Base-by-base conservation (phyloP, 2,113 vertebrate genomes). In the Aplodontia rufa region DNA sequence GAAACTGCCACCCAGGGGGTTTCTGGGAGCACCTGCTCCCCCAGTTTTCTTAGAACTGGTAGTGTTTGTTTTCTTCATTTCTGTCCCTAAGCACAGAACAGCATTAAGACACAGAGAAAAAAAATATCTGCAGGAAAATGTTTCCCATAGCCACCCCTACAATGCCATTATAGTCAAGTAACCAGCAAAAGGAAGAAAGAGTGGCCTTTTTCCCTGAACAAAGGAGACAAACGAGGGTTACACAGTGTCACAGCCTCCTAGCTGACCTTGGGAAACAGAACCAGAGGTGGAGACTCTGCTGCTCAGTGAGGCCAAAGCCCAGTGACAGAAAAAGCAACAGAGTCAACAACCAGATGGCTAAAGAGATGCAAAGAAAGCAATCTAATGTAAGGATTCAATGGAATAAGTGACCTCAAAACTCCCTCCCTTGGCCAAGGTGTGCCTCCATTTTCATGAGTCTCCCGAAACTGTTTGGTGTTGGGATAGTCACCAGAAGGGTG, bases 11-110 rank as follows among this genome's bases (percentile, higher is more conserved):
- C 42, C n/a, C 75, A 53, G 8, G 30, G 30, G 49, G 47, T 10
- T 47, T 94, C 93, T 68, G 28, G 72, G 62, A 95, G 64, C 1
- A 17, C 8, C 3, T 42, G 10, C 42, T 74, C 26, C 42, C 64
- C 42, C 51, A 22, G 16, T 71, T 95, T 96, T 87, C 90, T 83
- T 89, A 87, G 88, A 96, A 87, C 7, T 68, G n/a, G 35, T 37
- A 45, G 11, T 53, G 60, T 79, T 95, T 91, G 5, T 82, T 79
- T 92, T 90, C 51, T 93, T 49, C 91, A 80, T 69, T 76, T 79
- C 35, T 8, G 42, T 80, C 84, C 89, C 68, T 49, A 24, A 90
- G 8, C 24, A 87, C 26, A 93, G 49, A 75, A 60, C 40, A 95
- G 64, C 55, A 87, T 19, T 82, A 37, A 71, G 64, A 86, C 45